Base-by-base conservation (phyloP, 2,797 vertebrate species). In the Hoplostethus atlanticus region DNA sequence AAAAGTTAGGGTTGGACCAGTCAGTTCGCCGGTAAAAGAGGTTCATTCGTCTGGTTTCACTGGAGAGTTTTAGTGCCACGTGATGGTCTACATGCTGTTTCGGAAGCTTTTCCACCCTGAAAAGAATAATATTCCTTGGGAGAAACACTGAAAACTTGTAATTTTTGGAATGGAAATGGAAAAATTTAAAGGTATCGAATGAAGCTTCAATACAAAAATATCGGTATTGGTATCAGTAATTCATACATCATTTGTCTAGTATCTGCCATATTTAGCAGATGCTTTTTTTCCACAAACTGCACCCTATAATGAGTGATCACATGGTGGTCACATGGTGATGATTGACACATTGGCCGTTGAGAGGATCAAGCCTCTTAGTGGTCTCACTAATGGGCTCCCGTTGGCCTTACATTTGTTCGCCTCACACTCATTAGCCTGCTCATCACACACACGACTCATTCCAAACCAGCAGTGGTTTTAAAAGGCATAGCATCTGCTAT, bases 391-490 rank as follows among this genome's bases (percentile, higher is more conserved):
- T 12, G 0, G n/a, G 60, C 38, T 64, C 64, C n/a, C 17, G 36
- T 10, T 36, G 50, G 56, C 59, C 58, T 75, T 15, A 31, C 21
- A 66, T 58, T 75, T 59, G 81, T 86, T 83, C 77, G 56, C 59
- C 50, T 64, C 31, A 21, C 73, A 36, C 51, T 75, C 83, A 76
- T 84, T 78, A 83, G 62, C 21, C 57, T 58, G 6, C 65, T 88
- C 74, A 77, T 78, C 21, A 21, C 66, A 70, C 66, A 70, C 60
- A 48, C 71, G 76, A 87, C 60, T 83, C 80, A 65, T 40, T 47
- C 64, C 53, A 68, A 78, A 75, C 25, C 73, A 85, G 74, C 64
- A 58, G 47, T 17, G 66, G 30, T 65, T 16, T 42, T 6, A 6
- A 6, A 1, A 34, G 15, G 51, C 1, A 1, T 30, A 21, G 3